These are phyloP conservation scores for Alloplasta piceator DNA, from an alignment of 2,888 invertebrate species.

Conservation along the genomic window DNA sequence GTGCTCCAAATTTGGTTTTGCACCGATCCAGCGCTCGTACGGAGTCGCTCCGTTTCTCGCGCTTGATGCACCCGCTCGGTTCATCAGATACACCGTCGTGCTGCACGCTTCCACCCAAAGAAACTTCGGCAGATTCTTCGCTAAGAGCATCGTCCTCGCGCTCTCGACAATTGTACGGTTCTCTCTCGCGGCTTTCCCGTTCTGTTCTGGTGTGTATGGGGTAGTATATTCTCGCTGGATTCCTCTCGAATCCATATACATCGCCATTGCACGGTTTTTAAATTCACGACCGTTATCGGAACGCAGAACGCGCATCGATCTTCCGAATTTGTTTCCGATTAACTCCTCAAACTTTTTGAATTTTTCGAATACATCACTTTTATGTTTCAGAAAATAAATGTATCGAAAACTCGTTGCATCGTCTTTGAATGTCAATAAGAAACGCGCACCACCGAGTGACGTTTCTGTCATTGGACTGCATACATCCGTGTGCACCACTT, in stretches of 20 bases:
- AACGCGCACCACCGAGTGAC: conserved; percentile 37
- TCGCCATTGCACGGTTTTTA: conserved; percentile 6
- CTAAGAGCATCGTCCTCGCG: conserved; percentile 23
- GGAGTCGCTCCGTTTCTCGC: conserved; percentile 41
- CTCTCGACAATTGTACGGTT: conserved; percentile 25
- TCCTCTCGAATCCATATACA: conserved; percentile 7
- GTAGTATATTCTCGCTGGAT: conserved; percentile 22
- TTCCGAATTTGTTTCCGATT: conserved; percentile 61
- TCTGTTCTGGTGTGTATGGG: conserved; percentile 16
- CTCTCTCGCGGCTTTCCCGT: conserved; percentile 5
- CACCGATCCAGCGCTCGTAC: conserved; percentile 23
- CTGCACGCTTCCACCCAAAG: conserved; percentile 40
- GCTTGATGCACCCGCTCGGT: too few relatives aligned
- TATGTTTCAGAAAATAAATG: conserved; percentile 47
- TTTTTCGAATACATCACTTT: conserved; percentile 26
- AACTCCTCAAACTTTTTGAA: conserved; percentile 54
- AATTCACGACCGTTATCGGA: conserved; percentile 69
- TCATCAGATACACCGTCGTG: conserved; percentile 29
- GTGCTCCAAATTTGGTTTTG: conserved; percentile 34
- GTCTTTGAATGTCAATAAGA: conserved; percentile 45
- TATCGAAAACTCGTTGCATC: conserved; percentile 54
- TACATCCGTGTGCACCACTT: conserved; percentile 54
- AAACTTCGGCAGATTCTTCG: too few relatives aligned
- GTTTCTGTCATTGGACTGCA: conserved; percentile 29
- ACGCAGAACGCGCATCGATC: conserved; percentile 56